Conservation (phyloP, 2,113 vertebrate genomes). For the Anas platyrhynchos region DNA sequence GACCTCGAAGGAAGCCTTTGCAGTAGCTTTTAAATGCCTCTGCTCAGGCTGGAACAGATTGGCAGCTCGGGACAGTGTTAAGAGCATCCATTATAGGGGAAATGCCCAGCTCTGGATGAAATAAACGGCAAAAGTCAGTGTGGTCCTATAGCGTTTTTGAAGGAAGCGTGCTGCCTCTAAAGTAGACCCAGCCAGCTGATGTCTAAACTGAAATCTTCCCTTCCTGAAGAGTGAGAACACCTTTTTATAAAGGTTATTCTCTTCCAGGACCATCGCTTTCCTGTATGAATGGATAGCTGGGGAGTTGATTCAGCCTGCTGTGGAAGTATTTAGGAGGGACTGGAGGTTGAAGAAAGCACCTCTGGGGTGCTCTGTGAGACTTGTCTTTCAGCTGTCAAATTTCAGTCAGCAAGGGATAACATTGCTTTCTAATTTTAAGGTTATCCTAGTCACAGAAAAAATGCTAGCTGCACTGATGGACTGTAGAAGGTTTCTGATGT, state of each 20-base stretch:
- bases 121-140: accelerated
- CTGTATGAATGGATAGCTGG: neutral
- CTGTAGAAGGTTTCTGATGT: neutral
- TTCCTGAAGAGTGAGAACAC: neutral
- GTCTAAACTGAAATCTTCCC: neutral
- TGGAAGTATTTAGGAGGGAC: accelerated
- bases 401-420: neutral
- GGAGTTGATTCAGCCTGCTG: neutral
- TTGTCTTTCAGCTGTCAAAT: neutral
- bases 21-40: neutral
- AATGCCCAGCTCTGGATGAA: neutral
- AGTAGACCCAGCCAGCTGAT: neutral
- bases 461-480: neutral
- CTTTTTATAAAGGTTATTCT: neutral
- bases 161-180: neutral
- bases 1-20: neutral
- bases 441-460: neutral
- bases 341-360: neutral
- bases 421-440: neutral
- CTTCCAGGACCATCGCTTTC: neutral
- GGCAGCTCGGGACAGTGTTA: neutral
- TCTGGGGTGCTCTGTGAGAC: neutral
- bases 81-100: neutral
- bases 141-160: neutral
- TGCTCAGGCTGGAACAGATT: neutral